Evolutionary conservation across 2,888 invertebrate species (phyloP), one percentile per base, ranked within the genome.

Genomic region (Xestia xanthographa): DNA sequence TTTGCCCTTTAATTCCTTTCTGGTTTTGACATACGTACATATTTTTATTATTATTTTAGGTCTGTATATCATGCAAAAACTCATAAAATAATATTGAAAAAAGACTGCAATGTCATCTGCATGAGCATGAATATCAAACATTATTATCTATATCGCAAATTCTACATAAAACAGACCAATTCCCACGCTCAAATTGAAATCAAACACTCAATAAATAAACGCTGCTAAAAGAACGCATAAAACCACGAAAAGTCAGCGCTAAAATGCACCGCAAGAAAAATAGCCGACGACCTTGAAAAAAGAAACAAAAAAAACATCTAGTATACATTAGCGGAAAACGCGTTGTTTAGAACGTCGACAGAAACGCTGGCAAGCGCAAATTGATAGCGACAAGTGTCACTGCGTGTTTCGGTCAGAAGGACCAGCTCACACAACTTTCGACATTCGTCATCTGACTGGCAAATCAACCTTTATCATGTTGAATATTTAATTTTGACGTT

Each of bases 281-380:
- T 91, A 90, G 89, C 86, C 83, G 88, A 83, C 91, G 94, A 90
- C 95, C 95, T 95, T 95, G 95, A 92, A 91, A 91, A 87, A 89
- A 89, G 26, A 66, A 73, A 72, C 50, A 89, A 84, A 86, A 90
- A 87, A 41, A 53, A 77, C 84, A 79, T 78, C 77, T 83, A 85
- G 79, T 89, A 86, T 87, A 91, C 89, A 90, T 90, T 91, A 92
- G 91, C 93, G 94, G 94, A 95, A 95, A 93, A 90, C 89, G 88
- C 86, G 89, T 83, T 88, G 89, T 90, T 88, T 88, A 87, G 90
- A 82, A 73, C 84, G 84, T 80, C 92, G 92, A 91, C 92, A 91
- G 91, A 92, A 94, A 93, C 92, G 93, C 94, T 82, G 68, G 85
- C 63, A 38, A 93, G 92, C 93, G 94, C 92, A 92, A 94, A 94